These are phyloP conservation scores for Tricholaema leucomelas DNA, from an alignment of 2,113 vertebrate species.

Conservation along the genomic window DNA sequence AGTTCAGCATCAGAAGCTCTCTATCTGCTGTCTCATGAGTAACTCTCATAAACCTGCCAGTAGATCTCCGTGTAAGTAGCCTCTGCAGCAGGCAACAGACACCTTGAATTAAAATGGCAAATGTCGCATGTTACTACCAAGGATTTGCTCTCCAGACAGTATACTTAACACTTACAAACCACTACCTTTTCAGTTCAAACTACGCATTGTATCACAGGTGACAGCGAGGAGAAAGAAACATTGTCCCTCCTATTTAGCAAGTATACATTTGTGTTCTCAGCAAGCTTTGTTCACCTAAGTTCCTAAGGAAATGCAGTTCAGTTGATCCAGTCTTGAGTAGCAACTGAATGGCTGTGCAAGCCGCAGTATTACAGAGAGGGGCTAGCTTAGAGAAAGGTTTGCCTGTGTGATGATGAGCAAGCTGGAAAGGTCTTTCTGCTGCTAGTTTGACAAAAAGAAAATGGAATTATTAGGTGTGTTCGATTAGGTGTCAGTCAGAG, in stretches of 20 bases:
- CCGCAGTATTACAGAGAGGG: rapidly evolving
- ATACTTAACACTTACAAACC: neutral
- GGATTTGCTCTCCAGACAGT: neutral
- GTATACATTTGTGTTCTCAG: neutral
- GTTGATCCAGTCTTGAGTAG: rapidly evolving
- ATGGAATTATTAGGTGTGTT: slow-evolving; percentile 31
- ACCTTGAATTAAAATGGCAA: neutral
- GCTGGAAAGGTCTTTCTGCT: slow-evolving; percentile 41
- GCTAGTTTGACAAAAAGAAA: slow-evolving; percentile 49
- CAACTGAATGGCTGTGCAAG: rapidly evolving
- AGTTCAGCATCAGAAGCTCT: neutral
- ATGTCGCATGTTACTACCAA: rapidly evolving
- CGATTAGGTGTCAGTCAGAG: slow-evolving; percentile 59
- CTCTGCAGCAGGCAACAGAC: neutral
- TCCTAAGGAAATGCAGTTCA: neutral
- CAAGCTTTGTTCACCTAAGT: neutral
- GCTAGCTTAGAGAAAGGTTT: neutral
- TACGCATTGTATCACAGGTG: neutral
- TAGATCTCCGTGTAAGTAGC: neutral
- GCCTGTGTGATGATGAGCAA: slow-evolving; percentile 17
- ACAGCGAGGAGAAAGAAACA: neutral
- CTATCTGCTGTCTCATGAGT: neutral
- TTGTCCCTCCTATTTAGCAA: neutral
- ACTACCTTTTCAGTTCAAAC: neutral
- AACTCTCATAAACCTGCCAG: neutral